phyloP scores from a whole-genome alignment of 2,113 vertebrate species.

The Salvator merianae region DNA sequence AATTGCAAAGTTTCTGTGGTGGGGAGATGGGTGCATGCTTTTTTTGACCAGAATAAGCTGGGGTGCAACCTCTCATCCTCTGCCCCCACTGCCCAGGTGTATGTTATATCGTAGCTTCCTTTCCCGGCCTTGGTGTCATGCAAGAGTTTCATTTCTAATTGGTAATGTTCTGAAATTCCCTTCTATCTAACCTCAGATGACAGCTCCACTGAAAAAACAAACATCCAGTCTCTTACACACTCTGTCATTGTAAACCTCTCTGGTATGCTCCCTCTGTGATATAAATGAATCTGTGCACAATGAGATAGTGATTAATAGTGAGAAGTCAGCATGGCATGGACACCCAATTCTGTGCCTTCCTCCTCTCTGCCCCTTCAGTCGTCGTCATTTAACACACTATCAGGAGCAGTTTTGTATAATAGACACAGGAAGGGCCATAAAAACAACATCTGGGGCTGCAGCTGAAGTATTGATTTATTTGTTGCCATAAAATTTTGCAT shows the following conservation, averaged over 20 bases:
- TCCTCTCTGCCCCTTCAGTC: conserved; percentile 54
- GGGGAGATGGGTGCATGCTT: too few species aligned
- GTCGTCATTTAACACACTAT: conserved; percentile 72
- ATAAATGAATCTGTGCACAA: conserved; percentile 71
- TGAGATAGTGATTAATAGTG: conserved; percentile 71
- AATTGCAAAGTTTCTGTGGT: too few species aligned
- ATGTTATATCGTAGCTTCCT: too few species aligned
- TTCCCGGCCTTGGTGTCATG: not conserved
- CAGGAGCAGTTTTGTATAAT: conserved; percentile 71
- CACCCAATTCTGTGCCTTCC: conserved; percentile 43
- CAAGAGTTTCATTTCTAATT: conserved; percentile 38
- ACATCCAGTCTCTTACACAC: conserved; percentile 40
- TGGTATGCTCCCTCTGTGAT: conserved; percentile 63
- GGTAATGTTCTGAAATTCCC: conserved; percentile 50
- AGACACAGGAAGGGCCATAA: conserved; percentile 77
- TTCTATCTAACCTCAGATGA: conserved; percentile 38
- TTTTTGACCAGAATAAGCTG: too few species aligned
- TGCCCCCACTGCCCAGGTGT: too few species aligned
- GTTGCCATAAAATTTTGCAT: conserved; percentile 82
- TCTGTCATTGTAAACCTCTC: conserved; percentile 67
- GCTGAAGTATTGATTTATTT: conserved; percentile 80
- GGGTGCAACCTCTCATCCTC: not conserved
- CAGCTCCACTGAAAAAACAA: conserved; percentile 71
- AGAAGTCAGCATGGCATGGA: conserved; percentile 40
- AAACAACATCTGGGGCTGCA: conserved; percentile 77